Evolutionary conservation across 2,888 invertebrate species (phyloP).

Genomic region (Noctua fimbriata): DNA sequence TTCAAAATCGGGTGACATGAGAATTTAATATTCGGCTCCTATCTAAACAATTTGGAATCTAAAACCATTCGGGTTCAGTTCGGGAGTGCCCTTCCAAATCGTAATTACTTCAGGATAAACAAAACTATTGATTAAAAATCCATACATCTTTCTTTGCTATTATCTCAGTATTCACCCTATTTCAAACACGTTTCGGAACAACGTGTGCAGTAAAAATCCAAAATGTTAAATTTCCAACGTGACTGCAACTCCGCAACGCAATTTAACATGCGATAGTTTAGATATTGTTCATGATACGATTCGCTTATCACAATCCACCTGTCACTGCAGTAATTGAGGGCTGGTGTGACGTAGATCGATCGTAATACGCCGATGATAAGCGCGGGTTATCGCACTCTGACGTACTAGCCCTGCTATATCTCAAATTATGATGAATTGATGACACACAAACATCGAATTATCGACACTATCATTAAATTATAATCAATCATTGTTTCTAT

Average conservation of each 20-base stretch:
- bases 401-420: constrained; percentile 57
- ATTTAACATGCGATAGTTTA: constrained; percentile 38
- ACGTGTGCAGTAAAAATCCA: neutral
- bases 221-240: constrained; percentile 21
- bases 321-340: constrained; percentile 64
- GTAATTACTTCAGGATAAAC: constrained; percentile 16
- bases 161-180: neutral
- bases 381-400: constrained; percentile 69
- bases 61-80: constrained; percentile 17
- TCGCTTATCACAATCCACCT: constrained; percentile 63
- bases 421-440: constrained; percentile 59
- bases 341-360: constrained; percentile 67
- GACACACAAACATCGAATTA: constrained; percentile 59
- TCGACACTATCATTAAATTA: constrained; percentile 51
- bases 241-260: constrained; percentile 21
- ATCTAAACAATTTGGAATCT: constrained; percentile 29
- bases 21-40: constrained; percentile 3
- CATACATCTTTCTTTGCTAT: neutral
- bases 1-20: constrained; percentile 5
- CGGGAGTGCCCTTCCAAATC: neutral
- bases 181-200: neutral
- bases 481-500: constrained; percentile 64
- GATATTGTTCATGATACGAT: constrained; percentile 57
- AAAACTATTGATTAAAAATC: neutral
- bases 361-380: constrained; percentile 69